Conservation (phyloP, 53 echinoderm and acorn worm species). For the Actinopyga echinites region DNA sequence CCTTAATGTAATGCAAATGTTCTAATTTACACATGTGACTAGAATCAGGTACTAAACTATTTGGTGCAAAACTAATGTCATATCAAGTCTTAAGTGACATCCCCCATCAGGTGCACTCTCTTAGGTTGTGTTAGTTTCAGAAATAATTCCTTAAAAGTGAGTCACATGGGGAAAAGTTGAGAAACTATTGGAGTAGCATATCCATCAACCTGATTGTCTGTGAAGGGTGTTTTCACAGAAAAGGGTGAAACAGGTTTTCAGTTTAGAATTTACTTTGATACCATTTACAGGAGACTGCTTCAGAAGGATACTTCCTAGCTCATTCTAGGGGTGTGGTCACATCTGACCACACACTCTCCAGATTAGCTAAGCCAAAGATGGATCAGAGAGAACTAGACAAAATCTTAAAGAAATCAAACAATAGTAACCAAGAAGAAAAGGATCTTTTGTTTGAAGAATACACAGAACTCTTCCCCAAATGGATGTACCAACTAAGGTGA, state of each 20-base stretch:
- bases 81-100: too few relatives aligned
- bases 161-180: too few relatives aligned
- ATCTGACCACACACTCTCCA: constrained; percentile 90
- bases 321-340: constrained; percentile 82
- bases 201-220: too few relatives aligned
- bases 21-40: too few relatives aligned
- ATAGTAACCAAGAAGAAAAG: constrained; percentile 70
- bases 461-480: constrained; percentile 71
- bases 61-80: too few relatives aligned
- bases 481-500: constrained; percentile 94
- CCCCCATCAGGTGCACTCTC: too few relatives aligned
- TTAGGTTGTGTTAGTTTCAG: too few relatives aligned
- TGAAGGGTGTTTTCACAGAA: too few relatives aligned
- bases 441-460: constrained; percentile 71
- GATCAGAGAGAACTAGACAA: constrained; percentile 66
- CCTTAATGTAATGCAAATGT: too few relatives aligned
- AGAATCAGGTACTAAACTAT: too few relatives aligned
- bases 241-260: neutral
- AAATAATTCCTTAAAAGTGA: too few relatives aligned
- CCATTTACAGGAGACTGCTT: constrained; percentile 69
- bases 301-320: constrained; percentile 87
- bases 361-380: constrained; percentile 89
- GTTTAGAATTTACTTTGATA: neutral
- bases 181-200: too few relatives aligned
- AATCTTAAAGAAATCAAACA: constrained; percentile 66